Evolutionary conservation across 1,140 invertebrate species (phyloP).

Genomic region (Caenorhabditis latens): DNA sequence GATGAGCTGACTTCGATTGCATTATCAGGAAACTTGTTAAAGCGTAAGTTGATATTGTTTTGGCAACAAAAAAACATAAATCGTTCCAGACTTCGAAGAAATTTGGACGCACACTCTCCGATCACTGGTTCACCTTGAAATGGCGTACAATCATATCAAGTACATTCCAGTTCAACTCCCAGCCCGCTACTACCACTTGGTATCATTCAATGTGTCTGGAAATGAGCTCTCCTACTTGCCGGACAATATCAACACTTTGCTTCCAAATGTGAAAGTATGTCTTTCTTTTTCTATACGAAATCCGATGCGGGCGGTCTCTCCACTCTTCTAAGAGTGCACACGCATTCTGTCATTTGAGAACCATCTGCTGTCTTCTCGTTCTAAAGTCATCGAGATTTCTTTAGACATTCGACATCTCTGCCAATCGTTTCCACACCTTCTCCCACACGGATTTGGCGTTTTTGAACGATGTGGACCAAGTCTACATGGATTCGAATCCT

Average conservation of each 20-base stretch:
- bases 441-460: constrained; percentile 65
- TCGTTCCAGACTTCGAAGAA: constrained; percentile 32
- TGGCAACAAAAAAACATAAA: neutral
- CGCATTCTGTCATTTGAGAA: constrained; percentile 29
- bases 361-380: constrained; percentile 58
- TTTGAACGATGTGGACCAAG: constrained; percentile 64
- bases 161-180: constrained; percentile 67
- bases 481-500: constrained; percentile 69
- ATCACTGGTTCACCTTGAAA: constrained; percentile 68
- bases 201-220: constrained; percentile 58
- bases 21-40: constrained; percentile 71
- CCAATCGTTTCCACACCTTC: constrained; percentile 68
- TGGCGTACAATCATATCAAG: constrained; percentile 72
- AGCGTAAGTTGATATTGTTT: constrained; percentile 3
- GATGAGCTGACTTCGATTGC: constrained; percentile 66
- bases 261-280: constrained; percentile 61
- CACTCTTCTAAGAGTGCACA: neutral
- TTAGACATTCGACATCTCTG: constrained; percentile 69
- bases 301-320: neutral
- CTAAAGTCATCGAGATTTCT: constrained; percentile 41
- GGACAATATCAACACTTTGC: constrained; percentile 56
- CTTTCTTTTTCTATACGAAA: constrained; percentile 47
- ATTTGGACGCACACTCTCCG: constrained; percentile 39
- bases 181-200: constrained; percentile 57
- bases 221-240: constrained; percentile 60